These are phyloP conservation scores for Pyxicephalus adspersus DNA, from an alignment of 2,113 vertebrate genomes.

Conservation along the genomic window DNA sequence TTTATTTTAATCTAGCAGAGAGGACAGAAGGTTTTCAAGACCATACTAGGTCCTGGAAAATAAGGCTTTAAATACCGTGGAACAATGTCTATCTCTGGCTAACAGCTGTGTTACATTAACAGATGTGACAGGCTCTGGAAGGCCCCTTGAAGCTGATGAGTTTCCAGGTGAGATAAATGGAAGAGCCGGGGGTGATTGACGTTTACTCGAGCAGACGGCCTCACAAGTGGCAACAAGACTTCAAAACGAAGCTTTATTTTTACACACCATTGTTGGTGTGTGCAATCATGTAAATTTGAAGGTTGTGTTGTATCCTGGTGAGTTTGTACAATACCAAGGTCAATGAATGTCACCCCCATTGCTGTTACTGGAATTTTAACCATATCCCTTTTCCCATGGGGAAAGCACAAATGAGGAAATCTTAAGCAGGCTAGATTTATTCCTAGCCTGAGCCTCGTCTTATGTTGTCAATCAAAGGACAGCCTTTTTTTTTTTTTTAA, in stretches of 20 bases:
- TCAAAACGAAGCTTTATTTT: background rate
- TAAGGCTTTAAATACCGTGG: background rate
- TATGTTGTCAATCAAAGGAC: too few relatives aligned
- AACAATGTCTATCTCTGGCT: constrained; percentile 14
- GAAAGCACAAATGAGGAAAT: too few relatives aligned
- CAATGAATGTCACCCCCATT: background rate
- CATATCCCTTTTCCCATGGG: too few relatives aligned
- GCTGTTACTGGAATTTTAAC: too few relatives aligned
- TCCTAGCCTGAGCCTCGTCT: too few relatives aligned
- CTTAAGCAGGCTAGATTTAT: too few relatives aligned
- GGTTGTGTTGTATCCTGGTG: background rate
- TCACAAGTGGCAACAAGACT: background rate
- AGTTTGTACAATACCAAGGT: background rate
- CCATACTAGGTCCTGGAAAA: background rate
- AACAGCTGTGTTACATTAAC: constrained; percentile 29
- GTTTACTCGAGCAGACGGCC: background rate
- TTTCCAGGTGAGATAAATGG: constrained; percentile 26
- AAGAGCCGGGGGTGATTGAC: background rate
- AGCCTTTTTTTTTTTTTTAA: too few relatives aligned
- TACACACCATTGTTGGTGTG: background rate
- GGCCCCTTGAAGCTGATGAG: constrained; percentile 6
- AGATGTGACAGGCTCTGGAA: background rate
- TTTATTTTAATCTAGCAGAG: background rate
- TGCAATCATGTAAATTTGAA: constrained; percentile 8
- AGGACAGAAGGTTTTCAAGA: constrained; percentile 17